Base-by-base conservation (phyloP, 2,113 vertebrate species). In the Halcyon malimbica region DNA sequence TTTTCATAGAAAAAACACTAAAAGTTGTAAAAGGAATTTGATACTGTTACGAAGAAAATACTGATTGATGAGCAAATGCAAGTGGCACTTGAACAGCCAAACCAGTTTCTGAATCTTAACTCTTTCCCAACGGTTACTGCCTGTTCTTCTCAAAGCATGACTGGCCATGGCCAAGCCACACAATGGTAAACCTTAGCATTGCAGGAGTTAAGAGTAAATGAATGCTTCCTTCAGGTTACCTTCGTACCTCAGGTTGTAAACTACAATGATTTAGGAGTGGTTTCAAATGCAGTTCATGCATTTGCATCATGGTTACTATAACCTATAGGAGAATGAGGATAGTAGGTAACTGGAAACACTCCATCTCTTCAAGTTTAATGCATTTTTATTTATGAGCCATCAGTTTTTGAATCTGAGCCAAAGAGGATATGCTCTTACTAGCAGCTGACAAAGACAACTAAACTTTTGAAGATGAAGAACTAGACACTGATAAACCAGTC, bases 381-480 rank as follows among this genome's bases (percentile, higher is more conserved):
- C 39, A 60, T 59, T 68, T 53, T 56, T 92, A 78, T 75, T 94
- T 90, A 89, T 21, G 44, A 89, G 83, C 83, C 87, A 89, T 64
- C 35, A 81, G 35, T 10, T 94, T 90, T 28, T 95, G 86, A 89
- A 70, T 39, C 56, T 57, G 28, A 81, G 86, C 90, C 86, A 83
- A 83, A 92, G 18, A 81, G 16, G 51, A 48, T 60, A 78, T 81
- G 62, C 51, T 89, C 71, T 74, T 68, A 81, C 60, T 35, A 83
- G 81, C 2, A 74, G 42, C 60, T 81, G n/a, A 83, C 53, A 41
- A 46, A 79, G 73, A 56, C 91, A 91, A 73, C 44, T 10, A 67
- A 82, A 92, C 37, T 91, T 94, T 67, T 82, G 89, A 96, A 96
- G 89, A 89, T 87, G 87, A 95, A 81, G 70, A 94, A 71, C 80